Evolutionary conservation across 35 echinoderm and acorn worm genomes (phyloP).

Genomic region (Ptychodera flava): DNA sequence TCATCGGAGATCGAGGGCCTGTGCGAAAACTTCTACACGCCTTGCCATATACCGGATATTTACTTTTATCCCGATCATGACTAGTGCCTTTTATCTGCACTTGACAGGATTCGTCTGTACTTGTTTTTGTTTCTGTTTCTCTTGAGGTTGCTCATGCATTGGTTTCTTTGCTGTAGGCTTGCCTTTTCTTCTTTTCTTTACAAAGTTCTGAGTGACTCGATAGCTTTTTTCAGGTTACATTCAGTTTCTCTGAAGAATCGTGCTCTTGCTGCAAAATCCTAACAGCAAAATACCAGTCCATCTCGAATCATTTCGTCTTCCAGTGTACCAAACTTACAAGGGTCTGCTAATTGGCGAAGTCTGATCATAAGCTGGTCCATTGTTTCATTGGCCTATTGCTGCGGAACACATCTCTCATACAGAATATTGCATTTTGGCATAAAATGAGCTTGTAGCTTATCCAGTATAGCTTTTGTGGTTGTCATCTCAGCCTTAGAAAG

Average conservation of each 20-base stretch:
- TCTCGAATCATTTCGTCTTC: slow-evolving; percentile 43
- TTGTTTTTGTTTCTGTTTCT: too few relatives aligned
- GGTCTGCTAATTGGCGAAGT: slow-evolving; percentile 13
- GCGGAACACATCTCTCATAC: slow-evolving; percentile 11
- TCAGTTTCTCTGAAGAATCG: too few relatives aligned
- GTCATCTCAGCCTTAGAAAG: slow-evolving; percentile 15
- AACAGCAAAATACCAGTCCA: slow-evolving; percentile 28
- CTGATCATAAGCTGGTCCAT: slow-evolving; percentile 29
- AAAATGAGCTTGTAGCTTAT: slow-evolving; percentile 24
- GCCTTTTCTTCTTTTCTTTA: too few relatives aligned
- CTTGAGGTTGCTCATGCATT: too few relatives aligned
- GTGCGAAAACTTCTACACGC: too few relatives aligned
- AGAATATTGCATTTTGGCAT: slow-evolving; percentile 24
- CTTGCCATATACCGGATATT: too few relatives aligned
- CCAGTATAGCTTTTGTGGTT: slow-evolving; percentile 8
- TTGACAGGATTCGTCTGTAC: background rate
- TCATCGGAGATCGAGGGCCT: too few relatives aligned
- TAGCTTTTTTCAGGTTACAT: too few relatives aligned
- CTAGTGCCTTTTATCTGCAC: slow-evolving; percentile 36
- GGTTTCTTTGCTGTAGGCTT: too few relatives aligned
- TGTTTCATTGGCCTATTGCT: slow-evolving; percentile 23
- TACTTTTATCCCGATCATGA: slow-evolving; percentile 18
- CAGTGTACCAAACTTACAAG: slow-evolving; percentile 24
- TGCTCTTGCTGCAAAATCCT: slow-evolving; percentile 11
- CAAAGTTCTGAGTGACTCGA: background rate